These are phyloP conservation scores for Mormyrops boulengeri DNA, from an alignment of 2,797 vertebrate genomes.

Conservation along the genomic window DNA sequence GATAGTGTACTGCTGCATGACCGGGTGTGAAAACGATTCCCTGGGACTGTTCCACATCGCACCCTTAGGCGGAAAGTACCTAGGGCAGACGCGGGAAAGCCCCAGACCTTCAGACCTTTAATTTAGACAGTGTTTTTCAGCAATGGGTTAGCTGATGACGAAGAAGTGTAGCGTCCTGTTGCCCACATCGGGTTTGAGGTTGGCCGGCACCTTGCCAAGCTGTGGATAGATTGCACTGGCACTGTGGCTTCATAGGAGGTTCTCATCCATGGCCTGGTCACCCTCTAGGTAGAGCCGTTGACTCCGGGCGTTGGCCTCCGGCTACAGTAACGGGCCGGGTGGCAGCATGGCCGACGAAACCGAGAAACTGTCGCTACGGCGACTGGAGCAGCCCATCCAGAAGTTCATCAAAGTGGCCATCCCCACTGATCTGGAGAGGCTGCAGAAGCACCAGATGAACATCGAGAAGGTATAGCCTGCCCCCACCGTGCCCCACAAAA, in stretches of 20 bases:
- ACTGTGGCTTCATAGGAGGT: background rate
- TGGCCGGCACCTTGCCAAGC: background rate
- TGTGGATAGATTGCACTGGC: background rate
- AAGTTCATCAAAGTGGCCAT: constrained; percentile 95
- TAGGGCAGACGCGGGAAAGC: background rate
- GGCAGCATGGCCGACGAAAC: constrained; percentile 79
- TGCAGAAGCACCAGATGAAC: constrained; percentile 90
- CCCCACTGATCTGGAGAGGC: constrained; percentile 89
- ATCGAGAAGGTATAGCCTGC: constrained; percentile 82
- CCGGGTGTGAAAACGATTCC: background rate
- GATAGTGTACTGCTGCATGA: background rate
- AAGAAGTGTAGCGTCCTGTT: background rate
- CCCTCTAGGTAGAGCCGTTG: background rate
- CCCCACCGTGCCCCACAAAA: background rate
- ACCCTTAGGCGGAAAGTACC: background rate
- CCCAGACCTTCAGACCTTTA: background rate
- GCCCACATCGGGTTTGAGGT: background rate
- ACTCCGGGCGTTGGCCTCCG: background rate
- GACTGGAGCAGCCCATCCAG: constrained; percentile 83
- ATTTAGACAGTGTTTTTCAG: background rate
- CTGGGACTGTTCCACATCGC: background rate
- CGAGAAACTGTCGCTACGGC: constrained; percentile 79
- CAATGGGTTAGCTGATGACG: background rate
- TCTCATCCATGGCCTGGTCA: background rate
- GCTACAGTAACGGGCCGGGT: background rate